Evolutionary conservation across 2,797 vertebrate genomes (phyloP).

Genomic region (Cheirogaleus major): DNA sequence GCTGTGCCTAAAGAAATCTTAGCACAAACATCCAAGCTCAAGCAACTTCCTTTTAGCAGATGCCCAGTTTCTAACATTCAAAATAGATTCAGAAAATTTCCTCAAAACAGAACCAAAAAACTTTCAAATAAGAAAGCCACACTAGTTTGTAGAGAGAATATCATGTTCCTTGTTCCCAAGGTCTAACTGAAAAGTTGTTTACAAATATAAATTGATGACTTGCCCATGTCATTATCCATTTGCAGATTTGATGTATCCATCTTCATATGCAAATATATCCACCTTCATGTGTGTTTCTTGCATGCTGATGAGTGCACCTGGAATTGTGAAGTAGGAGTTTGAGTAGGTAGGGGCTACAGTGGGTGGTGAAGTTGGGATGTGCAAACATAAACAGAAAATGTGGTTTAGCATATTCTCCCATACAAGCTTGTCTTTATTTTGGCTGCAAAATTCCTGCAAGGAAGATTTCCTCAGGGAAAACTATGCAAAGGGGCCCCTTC

Average conservation of each 20-base stretch:
- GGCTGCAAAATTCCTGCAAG: background rate
- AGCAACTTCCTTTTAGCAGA: conserved; percentile 25
- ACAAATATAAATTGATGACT: conserved; percentile 12
- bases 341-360: background rate
- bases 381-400: conserved; percentile 48
- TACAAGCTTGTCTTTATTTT: background rate
- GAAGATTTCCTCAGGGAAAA: background rate
- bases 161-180: conserved; percentile 41
- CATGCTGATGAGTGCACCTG: conserved; percentile 32
- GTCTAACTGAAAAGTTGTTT: conserved; percentile 56
- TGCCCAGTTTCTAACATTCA: background rate
- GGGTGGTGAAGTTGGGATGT: background rate
- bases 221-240: background rate
- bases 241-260: conserved; percentile 16
- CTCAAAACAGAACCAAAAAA: conserved; percentile 56
- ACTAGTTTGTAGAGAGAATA: conserved; percentile 53
- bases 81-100: conserved; percentile 51
- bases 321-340: background rate
- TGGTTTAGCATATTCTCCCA: background rate
- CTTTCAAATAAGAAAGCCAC: conserved; percentile 68
- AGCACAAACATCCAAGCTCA: background rate
- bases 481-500: background rate
- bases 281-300: conserved; percentile 3
- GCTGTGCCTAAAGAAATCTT: conserved; percentile 29
- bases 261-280: conserved; percentile 36